phyloP scores from a whole-genome alignment of 2,888 invertebrate genomes.

The Tolmerus cingulatus region DNA sequence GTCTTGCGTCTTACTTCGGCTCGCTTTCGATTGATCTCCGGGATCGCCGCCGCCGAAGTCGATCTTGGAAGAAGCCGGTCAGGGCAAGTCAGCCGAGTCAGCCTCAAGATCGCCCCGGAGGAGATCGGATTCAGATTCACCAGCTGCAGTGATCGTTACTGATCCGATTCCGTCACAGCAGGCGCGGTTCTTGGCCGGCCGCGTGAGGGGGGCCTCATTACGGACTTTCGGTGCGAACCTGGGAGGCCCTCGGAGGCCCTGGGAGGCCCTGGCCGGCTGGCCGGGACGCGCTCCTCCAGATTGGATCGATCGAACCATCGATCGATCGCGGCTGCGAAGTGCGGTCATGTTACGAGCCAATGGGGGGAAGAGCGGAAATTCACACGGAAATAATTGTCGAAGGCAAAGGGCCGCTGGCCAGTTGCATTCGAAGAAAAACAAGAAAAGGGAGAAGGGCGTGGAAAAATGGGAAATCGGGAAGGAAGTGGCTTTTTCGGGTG shows the following conservation, averaged over 20 bases:
- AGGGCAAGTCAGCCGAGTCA: background rate
- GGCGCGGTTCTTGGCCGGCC: background rate
- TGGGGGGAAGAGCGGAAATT: constrained; percentile 27
- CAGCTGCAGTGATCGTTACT: constrained; percentile 6
- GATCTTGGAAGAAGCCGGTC: background rate
- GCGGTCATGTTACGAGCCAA: constrained; percentile 1
- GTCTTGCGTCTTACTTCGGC: background rate
- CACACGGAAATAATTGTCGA: constrained; percentile 22
- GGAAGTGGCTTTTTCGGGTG: background rate
- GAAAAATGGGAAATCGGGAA: background rate
- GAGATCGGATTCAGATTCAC: background rate
- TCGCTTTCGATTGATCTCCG: constrained; percentile 31
- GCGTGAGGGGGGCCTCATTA: background rate
- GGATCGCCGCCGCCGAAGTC: background rate
- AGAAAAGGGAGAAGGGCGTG: background rate
- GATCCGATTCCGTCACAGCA: constrained; percentile 22
- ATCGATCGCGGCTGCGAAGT: background rate
- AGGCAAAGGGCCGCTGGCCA: background rate
- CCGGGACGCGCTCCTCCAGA: background rate
- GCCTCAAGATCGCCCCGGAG: background rate
- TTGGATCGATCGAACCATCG: no score
- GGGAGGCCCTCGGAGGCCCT: constrained; percentile 30
- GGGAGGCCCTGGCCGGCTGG: constrained; percentile 16
- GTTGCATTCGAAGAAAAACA: background rate
- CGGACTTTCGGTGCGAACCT: constrained; percentile 20